A percentile compares a stretch with the other conserved stretches of the same genome.
Evolutionary conservation across 2,888 invertebrate species (phyloP).

Genomic region (Drosophila sordidapex): DNA sequence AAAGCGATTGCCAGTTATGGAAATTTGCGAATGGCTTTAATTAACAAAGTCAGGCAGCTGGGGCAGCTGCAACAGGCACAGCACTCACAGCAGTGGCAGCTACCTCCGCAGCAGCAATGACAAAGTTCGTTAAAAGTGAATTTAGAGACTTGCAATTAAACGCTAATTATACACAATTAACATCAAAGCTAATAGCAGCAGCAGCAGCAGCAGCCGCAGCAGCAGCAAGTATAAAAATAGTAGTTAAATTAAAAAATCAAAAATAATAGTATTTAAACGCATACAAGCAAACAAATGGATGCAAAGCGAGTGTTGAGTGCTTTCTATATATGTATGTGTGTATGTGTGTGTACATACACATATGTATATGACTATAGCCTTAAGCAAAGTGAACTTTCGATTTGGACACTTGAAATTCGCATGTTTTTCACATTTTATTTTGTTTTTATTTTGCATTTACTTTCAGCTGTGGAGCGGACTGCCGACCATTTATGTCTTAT

Average conservation of each 20-base stretch:
- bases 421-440: conserved; percentile 3
- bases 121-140: conserved; percentile 72
- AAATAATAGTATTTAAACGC: conserved; percentile 27
- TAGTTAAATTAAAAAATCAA: conserved; percentile 44
- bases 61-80: conserved; percentile 25
- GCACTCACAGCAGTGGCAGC: conserved; percentile 15
- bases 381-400: conserved; percentile 45
- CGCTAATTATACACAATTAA: conserved; percentile 74
- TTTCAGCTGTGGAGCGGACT: conserved; percentile 29
- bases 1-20: conserved; percentile 50
- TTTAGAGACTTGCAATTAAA: conserved; percentile 69
- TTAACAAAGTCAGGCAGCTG: conserved; percentile 20
- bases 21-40: conserved; percentile 47
- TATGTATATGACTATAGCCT: conserved; percentile 2
- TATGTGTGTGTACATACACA: neutral
- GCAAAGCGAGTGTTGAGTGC: conserved; percentile 33
- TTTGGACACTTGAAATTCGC: conserved; percentile 33
- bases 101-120: conserved; percentile 24
- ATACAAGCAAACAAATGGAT: conserved; percentile 8
- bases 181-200: conserved; percentile 62
- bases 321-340: conserved; percentile 4
- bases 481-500: conserved; percentile 71
- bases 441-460: conserved; percentile 18
- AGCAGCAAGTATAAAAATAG: conserved; percentile 16
- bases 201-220: conserved; percentile 19